These are phyloP conservation scores for Aphaenogaster floridana DNA, from an alignment of 1,140 invertebrate species.

Conservation along the genomic window DNA sequence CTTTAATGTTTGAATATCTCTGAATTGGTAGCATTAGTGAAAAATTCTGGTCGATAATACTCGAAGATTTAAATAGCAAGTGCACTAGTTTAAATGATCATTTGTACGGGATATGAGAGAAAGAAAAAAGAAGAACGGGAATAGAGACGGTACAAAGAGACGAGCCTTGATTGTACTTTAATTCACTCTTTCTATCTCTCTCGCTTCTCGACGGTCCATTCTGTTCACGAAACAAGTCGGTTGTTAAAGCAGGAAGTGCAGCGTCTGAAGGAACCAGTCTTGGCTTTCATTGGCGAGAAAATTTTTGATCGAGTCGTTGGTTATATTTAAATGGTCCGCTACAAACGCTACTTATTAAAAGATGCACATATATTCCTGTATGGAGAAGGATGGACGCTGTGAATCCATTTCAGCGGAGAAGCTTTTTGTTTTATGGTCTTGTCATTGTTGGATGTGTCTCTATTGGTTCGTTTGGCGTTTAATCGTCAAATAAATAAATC, in stretches of 20 bases:
- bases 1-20: neutral
- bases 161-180: constrained; percentile 73
- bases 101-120: constrained; percentile 56
- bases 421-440: neutral
- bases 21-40: neutral
- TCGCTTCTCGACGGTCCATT: constrained; percentile 49
- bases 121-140: constrained; percentile 37
- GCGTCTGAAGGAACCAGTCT: constrained; percentile 69
- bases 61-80: constrained; percentile 68
- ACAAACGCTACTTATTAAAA: constrained; percentile 2
- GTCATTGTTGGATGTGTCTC: neutral
- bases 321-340: constrained; percentile 78
- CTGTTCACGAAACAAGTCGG: constrained; percentile 73
- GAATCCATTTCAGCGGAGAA: neutral
- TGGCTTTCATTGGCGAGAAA: constrained; percentile 78
- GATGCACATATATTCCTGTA: neutral
- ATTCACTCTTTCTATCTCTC: constrained; percentile 63
- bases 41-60: constrained; percentile 2
- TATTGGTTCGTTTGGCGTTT: neutral
- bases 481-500: constrained; percentile 17
- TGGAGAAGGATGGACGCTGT: neutral
- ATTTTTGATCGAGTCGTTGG: constrained; percentile 82
- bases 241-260: constrained; percentile 82
- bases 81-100: constrained; percentile 67
- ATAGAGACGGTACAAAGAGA: constrained; percentile 62